phyloP scores from a whole-genome alignment of 2,113 vertebrate genomes.

The Mus pahari region DNA sequence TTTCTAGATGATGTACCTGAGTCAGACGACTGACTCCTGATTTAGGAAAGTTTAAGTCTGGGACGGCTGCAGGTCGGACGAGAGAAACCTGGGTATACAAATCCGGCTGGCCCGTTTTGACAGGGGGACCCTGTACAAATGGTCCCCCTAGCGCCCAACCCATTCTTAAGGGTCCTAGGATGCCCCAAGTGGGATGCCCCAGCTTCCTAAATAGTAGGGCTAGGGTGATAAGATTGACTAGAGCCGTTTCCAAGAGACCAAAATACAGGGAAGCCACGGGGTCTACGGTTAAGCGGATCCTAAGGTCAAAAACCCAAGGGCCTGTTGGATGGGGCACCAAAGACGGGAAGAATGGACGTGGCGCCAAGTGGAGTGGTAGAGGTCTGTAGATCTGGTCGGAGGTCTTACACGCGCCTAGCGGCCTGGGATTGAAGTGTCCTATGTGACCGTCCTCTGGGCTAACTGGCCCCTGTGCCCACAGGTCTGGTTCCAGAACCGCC shows the following conservation, averaged over 20 bases:
- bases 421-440: background rate
- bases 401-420: background rate
- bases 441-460: background rate
- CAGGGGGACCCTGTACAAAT: background rate
- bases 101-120: background rate
- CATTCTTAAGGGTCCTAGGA: background rate
- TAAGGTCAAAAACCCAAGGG: background rate
- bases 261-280: background rate
- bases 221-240: background rate
- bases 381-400: background rate
- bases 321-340: background rate
- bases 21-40: background rate
- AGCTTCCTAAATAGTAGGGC: background rate
- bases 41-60: background rate
- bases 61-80: background rate
- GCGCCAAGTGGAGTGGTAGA: background rate
- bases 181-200: background rate
- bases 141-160: background rate
- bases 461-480: constrained; percentile 78
- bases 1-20: background rate
- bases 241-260: background rate
- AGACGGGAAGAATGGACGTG: background rate
- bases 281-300: background rate
- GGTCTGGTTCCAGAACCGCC: constrained; percentile 99
- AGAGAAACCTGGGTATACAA: background rate